Conservation (phyloP, 1,140 invertebrate genomes). For the Drosophila pectinifera region DNA sequence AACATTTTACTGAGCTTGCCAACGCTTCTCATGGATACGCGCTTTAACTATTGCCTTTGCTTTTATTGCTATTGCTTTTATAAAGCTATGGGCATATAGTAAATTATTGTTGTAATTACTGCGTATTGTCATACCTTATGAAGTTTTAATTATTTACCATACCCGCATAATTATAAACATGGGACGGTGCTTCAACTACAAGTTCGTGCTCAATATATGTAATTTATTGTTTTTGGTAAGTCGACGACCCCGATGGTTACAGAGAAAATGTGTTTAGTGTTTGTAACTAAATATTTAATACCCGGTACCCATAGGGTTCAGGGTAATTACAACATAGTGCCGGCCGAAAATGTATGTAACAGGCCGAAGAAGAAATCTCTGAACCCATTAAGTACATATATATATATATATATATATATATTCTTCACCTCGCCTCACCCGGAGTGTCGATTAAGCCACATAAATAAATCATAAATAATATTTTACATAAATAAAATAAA, state of each 20-base stretch:
- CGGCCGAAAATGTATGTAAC: too few species aligned
- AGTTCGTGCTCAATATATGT: constrained; percentile 77
- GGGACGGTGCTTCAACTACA: constrained; percentile 71
- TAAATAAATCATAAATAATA: too few species aligned
- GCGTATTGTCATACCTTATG: constrained; percentile 7
- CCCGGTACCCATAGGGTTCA: too few species aligned
- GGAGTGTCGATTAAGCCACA: too few species aligned
- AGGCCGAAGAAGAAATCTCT: too few species aligned
- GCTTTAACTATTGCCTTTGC: neutral
- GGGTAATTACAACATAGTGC: too few species aligned
- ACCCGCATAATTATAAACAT: constrained; percentile 40
- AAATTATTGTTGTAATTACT: constrained; percentile 12
- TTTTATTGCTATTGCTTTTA: neutral
- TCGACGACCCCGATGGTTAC: constrained; percentile 1
- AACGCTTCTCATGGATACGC: neutral
- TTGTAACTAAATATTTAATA: too few species aligned
- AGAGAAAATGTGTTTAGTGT: neutral
- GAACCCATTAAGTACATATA: too few species aligned
- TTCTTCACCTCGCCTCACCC: too few species aligned
- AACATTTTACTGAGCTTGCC: constrained; percentile 2
- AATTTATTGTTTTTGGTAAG: constrained; percentile 82
- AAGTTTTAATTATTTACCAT: constrained; percentile 41
- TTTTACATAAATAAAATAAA: too few species aligned
- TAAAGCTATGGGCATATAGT: neutral
- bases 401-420: too few species aligned